phyloP scores from a whole-genome alignment of 23 tunicate genomes.

The Clavelina lepadiformis region DNA sequence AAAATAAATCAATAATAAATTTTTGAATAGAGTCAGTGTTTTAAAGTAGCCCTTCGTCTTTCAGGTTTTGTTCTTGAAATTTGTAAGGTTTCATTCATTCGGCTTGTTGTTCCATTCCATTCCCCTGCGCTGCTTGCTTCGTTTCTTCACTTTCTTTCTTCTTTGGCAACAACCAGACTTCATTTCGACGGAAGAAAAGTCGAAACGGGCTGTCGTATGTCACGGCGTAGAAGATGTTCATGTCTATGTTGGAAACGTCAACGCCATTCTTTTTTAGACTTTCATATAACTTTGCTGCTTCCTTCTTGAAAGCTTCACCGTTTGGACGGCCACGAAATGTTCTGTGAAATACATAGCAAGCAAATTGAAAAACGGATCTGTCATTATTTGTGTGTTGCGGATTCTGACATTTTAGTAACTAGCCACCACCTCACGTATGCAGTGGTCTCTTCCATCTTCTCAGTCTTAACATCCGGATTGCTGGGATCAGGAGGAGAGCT shows the following conservation, averaged over 20 bases:
- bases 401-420: no score
- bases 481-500: conserved; percentile 35
- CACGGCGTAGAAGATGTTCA: conserved; percentile 18
- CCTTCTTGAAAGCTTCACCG: conserved; percentile 1
- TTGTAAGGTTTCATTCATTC: conserved; percentile 3
- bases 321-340: conserved; percentile 27
- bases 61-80: no score
- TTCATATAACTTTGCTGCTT: conserved; percentile 7
- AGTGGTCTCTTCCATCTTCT: conserved; percentile 3
- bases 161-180: conserved; percentile 47
- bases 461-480: conserved; percentile 17
- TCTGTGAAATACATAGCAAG: conserved; percentile 7
- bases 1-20: no score
- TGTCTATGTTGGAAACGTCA: conserved; percentile 3
- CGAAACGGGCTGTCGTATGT: conserved; percentile 56
- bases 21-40: no score
- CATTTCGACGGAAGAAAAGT: conserved; percentile 27
- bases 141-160: not conserved
- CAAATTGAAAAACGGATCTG: no score
- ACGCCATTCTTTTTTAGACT: conserved; percentile 24
- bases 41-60: no score
- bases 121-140: no score
- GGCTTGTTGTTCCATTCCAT: no score
- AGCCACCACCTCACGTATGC: conserved; percentile 60
- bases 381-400: no score